Base-by-base conservation (phyloP, 2,888 invertebrate species). In the Chorisops tibialis region DNA sequence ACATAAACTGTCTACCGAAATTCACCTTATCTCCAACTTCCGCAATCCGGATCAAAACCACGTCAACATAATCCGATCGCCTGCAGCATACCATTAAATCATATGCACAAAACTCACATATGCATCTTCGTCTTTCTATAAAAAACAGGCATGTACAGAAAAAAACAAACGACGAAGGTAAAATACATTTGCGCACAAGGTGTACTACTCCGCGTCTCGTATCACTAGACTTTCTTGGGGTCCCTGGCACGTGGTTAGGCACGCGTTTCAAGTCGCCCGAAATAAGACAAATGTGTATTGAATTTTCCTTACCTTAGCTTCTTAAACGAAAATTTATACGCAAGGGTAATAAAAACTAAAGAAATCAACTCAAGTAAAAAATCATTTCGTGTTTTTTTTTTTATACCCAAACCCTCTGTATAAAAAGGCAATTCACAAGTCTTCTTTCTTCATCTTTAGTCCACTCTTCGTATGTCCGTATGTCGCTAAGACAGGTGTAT, bases 401-500 rank as follows among this genome's bases (percentile, higher is more conserved):
- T 39, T 7, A 7, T 50, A 16, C 22, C 12, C 21, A 7, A 21
- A 12, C n/a, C n/a, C n/a, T n/a, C n/a, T n/a, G n/a, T n/a, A n/a
- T n/a, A n/a, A n/a, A n/a, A n/a, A n/a, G n/a, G n/a, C n/a, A n/a
- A n/a, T n/a, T 52, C 21, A 16, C 18, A 38, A 39, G 37, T 52
- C 11, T 22, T 18, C 19, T 35, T 37, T 49, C 30, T 49, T 49
- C 12, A 30, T 24, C 39, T 52, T 38, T 19, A 41, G 14, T 21
- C 22, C 16, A 39, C 38, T 18, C 21, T 52, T 21, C 39, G 9
- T 30, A 35, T 50, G 59, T 45, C 54, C 56, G 63, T 56, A 47
- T 52, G 50, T 50, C 58, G 56, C 43, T 19, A 22, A 61, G 63
- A 63, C 63, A 63, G 63, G 63, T 63, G 63, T 50, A 59, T 38